A percentile compares a stretch with the other conserved stretches of the same genome.
These are phyloP conservation scores for Daboia siamensis DNA, from an alignment of 2,113 vertebrate species.

Conservation along the genomic window DNA sequence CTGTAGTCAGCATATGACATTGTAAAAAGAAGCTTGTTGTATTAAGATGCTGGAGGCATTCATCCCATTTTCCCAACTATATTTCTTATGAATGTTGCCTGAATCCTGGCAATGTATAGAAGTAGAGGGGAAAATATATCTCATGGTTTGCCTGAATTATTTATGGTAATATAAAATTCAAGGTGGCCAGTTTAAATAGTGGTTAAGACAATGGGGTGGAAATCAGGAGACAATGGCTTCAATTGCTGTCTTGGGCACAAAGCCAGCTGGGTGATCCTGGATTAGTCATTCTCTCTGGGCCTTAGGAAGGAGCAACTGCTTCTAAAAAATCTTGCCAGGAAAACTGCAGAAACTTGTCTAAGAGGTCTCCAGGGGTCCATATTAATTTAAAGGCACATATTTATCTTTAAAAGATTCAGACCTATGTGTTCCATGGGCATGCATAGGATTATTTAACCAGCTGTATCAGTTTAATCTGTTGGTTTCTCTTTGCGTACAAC, in stretches of 20 bases:
- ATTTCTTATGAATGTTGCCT: neutral
- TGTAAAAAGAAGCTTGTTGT: neutral
- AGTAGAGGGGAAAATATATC: neutral
- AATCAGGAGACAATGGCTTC: neutral
- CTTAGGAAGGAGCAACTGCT: neutral
- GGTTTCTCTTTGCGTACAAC: neutral
- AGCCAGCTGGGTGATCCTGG: neutral
- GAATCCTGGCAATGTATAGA: neutral
- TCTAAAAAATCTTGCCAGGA: neutral
- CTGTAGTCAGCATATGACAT: neutral
- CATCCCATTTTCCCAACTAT: neutral
- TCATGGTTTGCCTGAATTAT: neutral
- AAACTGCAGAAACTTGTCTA: neutral
- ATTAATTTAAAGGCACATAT: neutral
- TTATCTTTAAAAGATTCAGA: neutral
- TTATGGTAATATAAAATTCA: neutral
- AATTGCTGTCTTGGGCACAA: neutral
- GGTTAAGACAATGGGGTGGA: neutral
- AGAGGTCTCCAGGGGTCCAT: neutral
- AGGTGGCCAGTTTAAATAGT: neutral
- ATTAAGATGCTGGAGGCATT: neutral
- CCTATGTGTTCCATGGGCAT: neutral
- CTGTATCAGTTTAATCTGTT: neutral
- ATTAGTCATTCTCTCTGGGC: neutral
- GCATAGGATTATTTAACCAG: neutral